Conservation (phyloP, 2,797 vertebrate genomes). For the Erithacus rubecula region DNA sequence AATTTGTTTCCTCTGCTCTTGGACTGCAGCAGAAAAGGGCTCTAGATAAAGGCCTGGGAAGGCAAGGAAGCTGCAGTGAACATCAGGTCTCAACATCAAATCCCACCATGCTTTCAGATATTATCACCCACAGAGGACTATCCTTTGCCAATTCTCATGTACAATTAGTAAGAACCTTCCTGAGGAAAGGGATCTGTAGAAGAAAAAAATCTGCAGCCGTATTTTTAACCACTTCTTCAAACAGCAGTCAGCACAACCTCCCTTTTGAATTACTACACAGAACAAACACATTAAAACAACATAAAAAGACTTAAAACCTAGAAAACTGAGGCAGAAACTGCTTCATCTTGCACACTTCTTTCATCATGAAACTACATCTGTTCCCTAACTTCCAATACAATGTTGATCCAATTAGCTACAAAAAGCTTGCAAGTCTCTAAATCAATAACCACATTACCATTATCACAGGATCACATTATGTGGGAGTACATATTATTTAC, state of each 20-base stretch:
- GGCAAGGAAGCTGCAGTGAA: background rate
- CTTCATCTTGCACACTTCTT: background rate
- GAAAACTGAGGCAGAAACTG: background rate
- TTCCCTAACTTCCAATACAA: background rate
- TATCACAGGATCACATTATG: background rate
- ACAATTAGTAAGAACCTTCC: background rate
- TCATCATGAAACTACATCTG: background rate
- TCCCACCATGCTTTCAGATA: background rate
- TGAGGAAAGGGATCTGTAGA: background rate
- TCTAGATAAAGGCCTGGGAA: background rate
- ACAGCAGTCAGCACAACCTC: background rate
- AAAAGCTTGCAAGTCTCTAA: background rate
- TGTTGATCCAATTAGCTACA: background rate
- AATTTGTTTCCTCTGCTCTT: background rate
- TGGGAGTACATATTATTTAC: background rate
- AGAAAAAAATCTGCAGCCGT: background rate
- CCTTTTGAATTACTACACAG: background rate
- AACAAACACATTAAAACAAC: background rate
- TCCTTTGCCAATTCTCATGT: background rate
- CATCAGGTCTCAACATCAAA: background rate
- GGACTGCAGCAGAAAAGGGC: background rate
- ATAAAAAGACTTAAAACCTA: background rate
- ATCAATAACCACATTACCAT: background rate
- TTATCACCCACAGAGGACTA: background rate
- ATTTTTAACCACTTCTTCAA: background rate